Evolutionary conservation across 2,797 vertebrate genomes (phyloP).

Genomic region (Anguilla marmorata): DNA sequence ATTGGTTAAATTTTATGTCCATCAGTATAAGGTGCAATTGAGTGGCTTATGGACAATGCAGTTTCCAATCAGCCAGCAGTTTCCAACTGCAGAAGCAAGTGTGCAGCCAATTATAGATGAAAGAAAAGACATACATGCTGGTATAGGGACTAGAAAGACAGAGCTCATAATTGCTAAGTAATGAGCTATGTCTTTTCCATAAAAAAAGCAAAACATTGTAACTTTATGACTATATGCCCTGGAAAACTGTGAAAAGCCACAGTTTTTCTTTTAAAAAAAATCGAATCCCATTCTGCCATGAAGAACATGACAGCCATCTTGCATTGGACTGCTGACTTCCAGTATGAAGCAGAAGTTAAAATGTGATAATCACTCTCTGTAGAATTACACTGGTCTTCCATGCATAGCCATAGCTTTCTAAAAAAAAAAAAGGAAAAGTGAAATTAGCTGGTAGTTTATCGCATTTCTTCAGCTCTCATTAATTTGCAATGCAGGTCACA

Average conservation of each 20-base stretch:
- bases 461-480: constrained; percentile 1
- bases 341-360: background rate
- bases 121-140: background rate
- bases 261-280: background rate
- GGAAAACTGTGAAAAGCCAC: background rate
- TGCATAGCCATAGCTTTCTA: background rate
- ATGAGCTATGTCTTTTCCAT: background rate
- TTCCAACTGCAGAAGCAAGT: background rate
- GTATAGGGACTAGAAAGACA: background rate
- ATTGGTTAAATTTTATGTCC: background rate
- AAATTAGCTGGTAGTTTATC: background rate
- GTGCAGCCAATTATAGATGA: background rate
- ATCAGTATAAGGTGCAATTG: background rate
- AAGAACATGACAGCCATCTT: background rate
- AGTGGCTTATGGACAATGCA: background rate
- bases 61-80: background rate
- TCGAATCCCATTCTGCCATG: background rate
- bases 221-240: background rate
- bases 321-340: background rate
- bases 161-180: background rate
- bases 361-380: background rate
- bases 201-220: background rate
- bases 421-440: background rate
- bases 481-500: background rate
- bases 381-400: background rate